These are phyloP conservation scores for Drosophila helvetica DNA, from an alignment of 2,888 invertebrate genomes.

Conservation along the genomic window DNA sequence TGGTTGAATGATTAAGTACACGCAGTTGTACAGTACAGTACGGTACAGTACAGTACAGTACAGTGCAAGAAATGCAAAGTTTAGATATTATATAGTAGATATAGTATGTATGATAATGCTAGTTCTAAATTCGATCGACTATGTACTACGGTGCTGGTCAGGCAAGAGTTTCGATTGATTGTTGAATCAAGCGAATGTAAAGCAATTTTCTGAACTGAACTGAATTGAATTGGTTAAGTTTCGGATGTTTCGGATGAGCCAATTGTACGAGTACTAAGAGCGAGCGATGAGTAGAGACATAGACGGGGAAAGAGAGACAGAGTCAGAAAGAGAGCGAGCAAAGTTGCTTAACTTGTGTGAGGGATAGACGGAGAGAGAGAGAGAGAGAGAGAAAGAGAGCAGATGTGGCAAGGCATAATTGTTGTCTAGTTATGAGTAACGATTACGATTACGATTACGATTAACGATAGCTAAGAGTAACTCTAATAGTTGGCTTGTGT, in stretches of 20 bases:
- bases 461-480: constrained; percentile 45
- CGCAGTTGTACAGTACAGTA: neutral
- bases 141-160: constrained; percentile 32
- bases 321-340: constrained; percentile 37
- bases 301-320: constrained; percentile 8
- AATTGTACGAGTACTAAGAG: constrained; percentile 24
- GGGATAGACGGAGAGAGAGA: constrained; percentile 20
- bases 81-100: constrained; percentile 21
- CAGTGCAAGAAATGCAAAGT: neutral
- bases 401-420: constrained; percentile 43
- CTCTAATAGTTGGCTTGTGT: constrained; percentile 40
- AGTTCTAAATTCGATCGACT: constrained; percentile 32
- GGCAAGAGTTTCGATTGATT: constrained; percentile 14
- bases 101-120: constrained; percentile 21
- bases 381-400: constrained; percentile 30
- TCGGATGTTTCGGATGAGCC: constrained; percentile 8
- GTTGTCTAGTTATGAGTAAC: constrained; percentile 37
- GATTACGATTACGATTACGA: constrained; percentile 43
- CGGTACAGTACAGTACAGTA: neutral
- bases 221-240: constrained; percentile 1
- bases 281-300: constrained; percentile 26
- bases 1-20: constrained; percentile 1
- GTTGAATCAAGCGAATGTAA: constrained; percentile 23
- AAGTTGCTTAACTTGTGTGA: constrained; percentile 36
- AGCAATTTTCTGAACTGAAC: constrained; percentile 21